A percentile compares a stretch with the other conserved stretches of the same genome.
Evolutionary conservation across 1,140 invertebrate genomes (phyloP).

Genomic region (Brachionus asplanchnoidis): DNA sequence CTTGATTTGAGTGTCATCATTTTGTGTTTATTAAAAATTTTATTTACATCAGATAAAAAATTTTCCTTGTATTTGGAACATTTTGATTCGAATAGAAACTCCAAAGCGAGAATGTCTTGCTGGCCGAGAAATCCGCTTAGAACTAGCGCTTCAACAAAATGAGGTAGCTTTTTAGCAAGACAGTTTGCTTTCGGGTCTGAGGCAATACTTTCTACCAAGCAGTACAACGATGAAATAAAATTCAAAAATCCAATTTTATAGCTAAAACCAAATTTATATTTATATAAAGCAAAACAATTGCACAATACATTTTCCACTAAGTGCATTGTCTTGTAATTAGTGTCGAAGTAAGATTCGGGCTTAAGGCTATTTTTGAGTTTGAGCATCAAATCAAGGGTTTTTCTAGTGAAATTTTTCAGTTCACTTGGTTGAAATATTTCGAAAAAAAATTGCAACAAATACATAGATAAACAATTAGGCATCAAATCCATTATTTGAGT

Average conservation of each 20-base stretch:
- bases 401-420: background rate
- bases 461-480: constrained; percentile 13
- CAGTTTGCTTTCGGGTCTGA: background rate
- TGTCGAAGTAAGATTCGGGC: background rate
- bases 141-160: constrained; percentile 17
- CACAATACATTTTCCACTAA: background rate
- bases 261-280: background rate
- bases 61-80: background rate
- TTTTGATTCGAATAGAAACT: background rate
- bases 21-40: background rate
- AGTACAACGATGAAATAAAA: background rate
- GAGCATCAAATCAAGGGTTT: background rate
- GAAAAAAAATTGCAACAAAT: constrained; percentile 21
- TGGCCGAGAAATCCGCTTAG: background rate
- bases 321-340: background rate
- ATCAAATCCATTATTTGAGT: background rate
- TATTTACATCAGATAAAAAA: background rate
- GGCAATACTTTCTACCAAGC: background rate
- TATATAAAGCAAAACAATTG: constrained; percentile 25
- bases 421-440: constrained; percentile 37
- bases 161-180: background rate
- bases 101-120: background rate
- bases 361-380: background rate
- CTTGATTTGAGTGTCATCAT: background rate
- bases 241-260: constrained; percentile 35